These are phyloP conservation scores for Psittacula cyanocephala DNA, from an alignment of 2,113 vertebrate species.

Conservation along the genomic window DNA sequence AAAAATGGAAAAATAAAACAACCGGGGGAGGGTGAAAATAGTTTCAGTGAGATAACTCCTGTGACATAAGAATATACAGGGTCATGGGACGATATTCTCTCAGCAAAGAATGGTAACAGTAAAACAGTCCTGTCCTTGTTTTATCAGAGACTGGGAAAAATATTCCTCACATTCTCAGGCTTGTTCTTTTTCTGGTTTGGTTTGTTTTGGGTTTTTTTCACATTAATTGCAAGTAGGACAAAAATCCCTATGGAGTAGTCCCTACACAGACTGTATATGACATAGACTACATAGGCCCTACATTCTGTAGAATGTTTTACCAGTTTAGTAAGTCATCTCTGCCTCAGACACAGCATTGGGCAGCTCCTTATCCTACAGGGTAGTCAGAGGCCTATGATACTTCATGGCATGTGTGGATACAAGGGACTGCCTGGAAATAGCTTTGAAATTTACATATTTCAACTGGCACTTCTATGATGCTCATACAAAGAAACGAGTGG, in stretches of 20 bases:
- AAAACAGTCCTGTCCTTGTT: not conserved
- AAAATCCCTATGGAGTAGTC: not conserved
- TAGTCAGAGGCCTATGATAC: not conserved
- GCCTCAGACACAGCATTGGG: not conserved
- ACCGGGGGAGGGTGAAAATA: not conserved
- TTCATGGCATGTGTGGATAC: not conserved
- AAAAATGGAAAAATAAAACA: not conserved
- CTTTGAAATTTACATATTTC: not conserved
- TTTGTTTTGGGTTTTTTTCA: not conserved
- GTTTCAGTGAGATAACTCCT: not conserved
- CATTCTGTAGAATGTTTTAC: not conserved
- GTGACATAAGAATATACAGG: not conserved
- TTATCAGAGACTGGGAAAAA: not conserved
- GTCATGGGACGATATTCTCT: not conserved
- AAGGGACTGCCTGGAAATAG: not conserved
- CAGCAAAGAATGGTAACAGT: not conserved
- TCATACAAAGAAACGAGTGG: accelerated
- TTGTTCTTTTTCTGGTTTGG: not conserved
- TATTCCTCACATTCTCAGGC: not conserved
- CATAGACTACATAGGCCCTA: too few species aligned
- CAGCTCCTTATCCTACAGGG: not conserved
- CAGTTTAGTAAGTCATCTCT: not conserved
- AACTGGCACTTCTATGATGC: not conserved
- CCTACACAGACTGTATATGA: not conserved
- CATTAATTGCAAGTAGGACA: not conserved